These are phyloP conservation scores for Rhadina sibilatrix DNA, from an alignment of 2,113 vertebrate genomes.

Conservation along the genomic window DNA sequence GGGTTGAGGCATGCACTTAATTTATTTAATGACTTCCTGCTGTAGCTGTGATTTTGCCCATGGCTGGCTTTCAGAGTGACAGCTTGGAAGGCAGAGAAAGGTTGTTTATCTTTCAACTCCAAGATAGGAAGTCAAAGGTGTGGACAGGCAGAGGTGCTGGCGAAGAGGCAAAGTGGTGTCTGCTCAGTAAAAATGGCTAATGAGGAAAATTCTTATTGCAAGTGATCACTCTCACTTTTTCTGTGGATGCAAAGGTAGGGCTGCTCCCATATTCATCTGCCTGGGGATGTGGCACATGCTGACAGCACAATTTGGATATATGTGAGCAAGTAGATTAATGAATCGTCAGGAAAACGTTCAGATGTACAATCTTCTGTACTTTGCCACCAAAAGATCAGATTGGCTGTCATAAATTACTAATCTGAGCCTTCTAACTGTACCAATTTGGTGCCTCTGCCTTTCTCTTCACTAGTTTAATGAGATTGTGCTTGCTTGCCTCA, in stretches of 20 bases:
- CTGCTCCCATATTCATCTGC: background rate
- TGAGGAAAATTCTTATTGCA: background rate
- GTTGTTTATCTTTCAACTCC: background rate
- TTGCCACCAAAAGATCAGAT: background rate
- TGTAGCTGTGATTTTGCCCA: background rate
- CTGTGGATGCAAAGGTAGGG: background rate
- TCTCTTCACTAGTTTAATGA: background rate
- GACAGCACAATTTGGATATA: background rate
- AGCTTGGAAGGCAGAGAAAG: background rate
- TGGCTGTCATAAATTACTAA: background rate
- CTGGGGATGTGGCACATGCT: background rate
- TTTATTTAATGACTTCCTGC: background rate
- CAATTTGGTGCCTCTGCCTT: background rate
- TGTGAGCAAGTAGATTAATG: background rate
- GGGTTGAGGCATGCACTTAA: background rate
- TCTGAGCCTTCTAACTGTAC: background rate
- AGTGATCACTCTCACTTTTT: background rate
- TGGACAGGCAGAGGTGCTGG: background rate
- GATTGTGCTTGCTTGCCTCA: background rate
- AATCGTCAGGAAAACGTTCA: background rate
- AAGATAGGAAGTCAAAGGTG: background rate
- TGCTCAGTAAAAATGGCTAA: background rate
- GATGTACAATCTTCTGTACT: background rate
- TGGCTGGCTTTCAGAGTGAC: background rate
- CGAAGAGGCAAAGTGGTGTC: rapidly evolving